These are phyloP conservation scores for Campopleginae sp. DNA, from an alignment of 2,888 invertebrate genomes.

Conservation along the genomic window DNA sequence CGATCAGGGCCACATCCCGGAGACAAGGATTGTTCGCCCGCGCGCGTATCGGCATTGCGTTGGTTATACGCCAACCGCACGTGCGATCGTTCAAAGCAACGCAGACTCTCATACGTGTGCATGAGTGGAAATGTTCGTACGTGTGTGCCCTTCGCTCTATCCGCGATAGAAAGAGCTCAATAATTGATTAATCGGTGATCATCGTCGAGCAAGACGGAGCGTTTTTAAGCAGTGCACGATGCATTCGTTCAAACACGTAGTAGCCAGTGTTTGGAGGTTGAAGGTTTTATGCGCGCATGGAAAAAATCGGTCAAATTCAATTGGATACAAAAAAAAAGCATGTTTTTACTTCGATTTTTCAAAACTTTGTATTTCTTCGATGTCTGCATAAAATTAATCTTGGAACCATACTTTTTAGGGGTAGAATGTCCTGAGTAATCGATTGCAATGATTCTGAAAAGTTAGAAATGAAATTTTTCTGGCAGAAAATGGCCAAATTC, in stretches of 20 bases:
- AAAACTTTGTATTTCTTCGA: no score
- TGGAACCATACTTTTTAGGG: no score
- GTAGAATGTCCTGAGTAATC: no score
- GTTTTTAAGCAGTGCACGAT: slow-evolving; percentile 2
- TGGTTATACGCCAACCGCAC: slow-evolving; percentile 16
- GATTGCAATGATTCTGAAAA: no score
- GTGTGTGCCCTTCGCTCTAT: neutral
- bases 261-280: neutral
- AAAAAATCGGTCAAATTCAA: neutral
- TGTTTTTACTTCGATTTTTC: neutral
- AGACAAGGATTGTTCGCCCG: slow-evolving; percentile 3
- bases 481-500: no score
- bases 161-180: slow-evolving; percentile 3
- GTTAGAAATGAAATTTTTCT: no score
- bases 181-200: slow-evolving; percentile 50
- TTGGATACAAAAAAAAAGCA: no score
- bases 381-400: no score
- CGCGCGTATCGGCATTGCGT: slow-evolving; percentile 4
- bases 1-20: neutral
- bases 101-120: neutral
- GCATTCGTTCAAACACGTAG: neutral
- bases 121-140: neutral
- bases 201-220: slow-evolving; percentile 23
- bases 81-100: slow-evolving; percentile 15
- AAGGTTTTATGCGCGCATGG: neutral